Conservation (phyloP, 2,797 vertebrate genomes). For the Protosalanx chinensis region DNA sequence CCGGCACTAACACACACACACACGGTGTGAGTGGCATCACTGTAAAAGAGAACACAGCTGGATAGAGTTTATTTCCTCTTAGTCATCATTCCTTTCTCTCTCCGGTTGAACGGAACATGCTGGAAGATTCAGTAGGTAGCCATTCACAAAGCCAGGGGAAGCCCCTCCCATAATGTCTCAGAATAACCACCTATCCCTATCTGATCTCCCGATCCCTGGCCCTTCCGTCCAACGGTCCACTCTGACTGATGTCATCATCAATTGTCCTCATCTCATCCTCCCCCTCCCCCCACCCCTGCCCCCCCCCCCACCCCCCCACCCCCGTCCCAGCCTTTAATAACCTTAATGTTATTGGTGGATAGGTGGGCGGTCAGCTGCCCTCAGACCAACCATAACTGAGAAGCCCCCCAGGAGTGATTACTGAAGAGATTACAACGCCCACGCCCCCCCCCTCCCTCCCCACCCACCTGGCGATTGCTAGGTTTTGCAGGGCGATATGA, state of each 20-base stretch:
- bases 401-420: background rate
- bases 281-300: background rate
- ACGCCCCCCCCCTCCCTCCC: too few species aligned
- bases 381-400: background rate
- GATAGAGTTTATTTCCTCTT: background rate
- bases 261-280: slow-evolving; percentile 21
- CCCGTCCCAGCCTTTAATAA: slow-evolving; percentile 1
- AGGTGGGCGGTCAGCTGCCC: background rate
- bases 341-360: background rate
- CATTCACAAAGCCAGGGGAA: too few species aligned
- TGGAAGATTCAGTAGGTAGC: background rate
- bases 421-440: too few species aligned
- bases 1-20: background rate
- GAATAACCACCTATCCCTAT: background rate
- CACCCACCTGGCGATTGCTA: too few species aligned
- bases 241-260: slow-evolving; percentile 38
- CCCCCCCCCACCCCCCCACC: background rate
- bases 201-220: background rate
- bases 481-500: too few species aligned
- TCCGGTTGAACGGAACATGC: background rate
- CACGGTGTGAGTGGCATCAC: background rate
- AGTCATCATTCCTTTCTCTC: background rate
- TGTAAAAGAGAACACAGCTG: slow-evolving; percentile 3
- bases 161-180: too few species aligned
- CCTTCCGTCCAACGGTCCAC: slow-evolving; percentile 9